Evolutionary conservation across 1,140 invertebrate genomes (phyloP).

Genomic region (Drosophila setifemur): DNA sequence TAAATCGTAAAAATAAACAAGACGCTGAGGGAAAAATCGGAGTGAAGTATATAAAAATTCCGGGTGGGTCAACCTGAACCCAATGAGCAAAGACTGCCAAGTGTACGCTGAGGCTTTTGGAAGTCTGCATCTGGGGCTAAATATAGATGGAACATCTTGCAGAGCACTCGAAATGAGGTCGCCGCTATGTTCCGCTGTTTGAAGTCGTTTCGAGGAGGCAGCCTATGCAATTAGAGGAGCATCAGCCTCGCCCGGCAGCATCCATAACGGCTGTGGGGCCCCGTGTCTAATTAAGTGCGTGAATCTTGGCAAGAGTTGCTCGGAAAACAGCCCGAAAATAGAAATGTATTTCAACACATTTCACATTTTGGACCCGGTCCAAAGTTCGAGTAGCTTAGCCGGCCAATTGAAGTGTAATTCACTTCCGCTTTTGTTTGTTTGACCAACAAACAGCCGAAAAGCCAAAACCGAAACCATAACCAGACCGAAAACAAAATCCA

Average conservation of each 20-base stretch:
- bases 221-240: slow-evolving; percentile 61
- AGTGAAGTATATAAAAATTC: slow-evolving; percentile 9
- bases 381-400: slow-evolving; percentile 47
- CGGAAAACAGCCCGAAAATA: slow-evolving; percentile 45
- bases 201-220: slow-evolving; percentile 33
- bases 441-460: slow-evolving; percentile 17
- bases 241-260: slow-evolving; percentile 4
- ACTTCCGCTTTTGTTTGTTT: slow-evolving; percentile 53
- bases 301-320: slow-evolving; percentile 65
- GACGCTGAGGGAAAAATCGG: slow-evolving; percentile 21
- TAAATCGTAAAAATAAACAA: slow-evolving; percentile 53
- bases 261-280: slow-evolving; percentile 34
- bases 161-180: slow-evolving; percentile 49
- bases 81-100: slow-evolving; percentile 10
- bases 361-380: slow-evolving; percentile 35
- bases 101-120: slow-evolving; percentile 12
- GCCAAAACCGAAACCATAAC: too few species aligned
- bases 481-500: too few species aligned
- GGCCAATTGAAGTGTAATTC: slow-evolving; percentile 54
- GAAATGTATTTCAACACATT: slow-evolving; percentile 66
- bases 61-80: slow-evolving; percentile 58
- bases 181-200: slow-evolving; percentile 30
- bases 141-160: slow-evolving; percentile 41
- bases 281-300: slow-evolving; percentile 73
- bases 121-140: slow-evolving; percentile 28